Conservation (phyloP, 2,797 vertebrate genomes). For the Diplodus puntazzo region DNA sequence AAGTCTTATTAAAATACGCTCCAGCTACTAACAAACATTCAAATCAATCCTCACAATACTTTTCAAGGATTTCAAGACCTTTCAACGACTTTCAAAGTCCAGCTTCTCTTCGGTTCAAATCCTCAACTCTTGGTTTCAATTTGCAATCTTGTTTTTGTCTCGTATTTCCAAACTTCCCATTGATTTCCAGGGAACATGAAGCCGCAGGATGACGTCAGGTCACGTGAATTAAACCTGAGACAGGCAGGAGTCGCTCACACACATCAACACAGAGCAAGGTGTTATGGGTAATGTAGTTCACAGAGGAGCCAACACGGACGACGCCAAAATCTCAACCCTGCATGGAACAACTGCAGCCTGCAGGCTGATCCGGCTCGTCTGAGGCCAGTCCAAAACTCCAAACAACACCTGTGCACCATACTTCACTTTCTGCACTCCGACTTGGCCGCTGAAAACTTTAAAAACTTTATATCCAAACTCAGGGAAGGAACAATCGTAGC, state of each 20-base stretch:
- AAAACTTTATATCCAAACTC: no score
- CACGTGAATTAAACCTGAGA: neutral
- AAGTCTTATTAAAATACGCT: neutral
- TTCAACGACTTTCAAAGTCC: neutral
- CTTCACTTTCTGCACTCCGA: no score
- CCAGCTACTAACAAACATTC: neutral
- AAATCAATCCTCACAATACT: neutral
- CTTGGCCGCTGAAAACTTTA: no score
- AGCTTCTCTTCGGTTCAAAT: neutral
- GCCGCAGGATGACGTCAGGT: neutral
- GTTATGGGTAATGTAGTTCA: constrained; percentile 15
- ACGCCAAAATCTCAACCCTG: no score
- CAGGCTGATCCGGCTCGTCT: no score
- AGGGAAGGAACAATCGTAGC: no score
- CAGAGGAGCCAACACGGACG: no score
- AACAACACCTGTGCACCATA: no score
- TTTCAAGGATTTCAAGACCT: constrained; percentile 1
- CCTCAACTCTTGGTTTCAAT: no score
- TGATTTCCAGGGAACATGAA: neutral
- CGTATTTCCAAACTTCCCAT: neutral
- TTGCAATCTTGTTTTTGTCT: neutral
- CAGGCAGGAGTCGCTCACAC: neutral
- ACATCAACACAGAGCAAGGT: neutral
- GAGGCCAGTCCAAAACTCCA: no score
- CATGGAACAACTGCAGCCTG: no score